Percentiles rank a stretch among this genome's conserved stretches.
Conservation (phyloP, 2,888 invertebrate genomes). For the Dendrolimus pini region DNA sequence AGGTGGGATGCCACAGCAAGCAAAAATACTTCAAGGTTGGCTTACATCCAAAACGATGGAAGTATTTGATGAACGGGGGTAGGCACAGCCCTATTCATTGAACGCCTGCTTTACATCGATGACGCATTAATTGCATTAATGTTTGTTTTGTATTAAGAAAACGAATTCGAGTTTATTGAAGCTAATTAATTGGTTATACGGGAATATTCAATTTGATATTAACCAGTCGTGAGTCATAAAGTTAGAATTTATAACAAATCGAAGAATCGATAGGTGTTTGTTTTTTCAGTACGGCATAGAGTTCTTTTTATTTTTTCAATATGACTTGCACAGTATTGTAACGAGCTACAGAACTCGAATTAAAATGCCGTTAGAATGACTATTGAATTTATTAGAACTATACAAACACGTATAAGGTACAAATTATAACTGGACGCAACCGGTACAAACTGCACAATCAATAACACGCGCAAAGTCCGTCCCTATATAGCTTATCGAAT, state of each 20-base stretch:
- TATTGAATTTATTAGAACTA: too few relatives aligned
- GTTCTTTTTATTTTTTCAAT: too few relatives aligned
- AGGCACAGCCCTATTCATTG: background rate
- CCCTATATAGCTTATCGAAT: too few relatives aligned
- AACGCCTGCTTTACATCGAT: conserved; percentile 5
- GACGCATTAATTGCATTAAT: conserved; percentile 5
- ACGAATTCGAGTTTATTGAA: conserved; percentile 1
- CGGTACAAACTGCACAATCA: too few relatives aligned
- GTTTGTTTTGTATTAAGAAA: conserved; percentile 3
- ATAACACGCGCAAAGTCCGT: too few relatives aligned
- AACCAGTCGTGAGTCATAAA: background rate
- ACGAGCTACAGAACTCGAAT: too few relatives aligned
- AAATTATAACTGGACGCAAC: too few relatives aligned
- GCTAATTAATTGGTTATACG: background rate
- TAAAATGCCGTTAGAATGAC: too few relatives aligned
- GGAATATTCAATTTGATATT: background rate
- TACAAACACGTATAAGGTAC: too few relatives aligned
- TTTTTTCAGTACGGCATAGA: too few relatives aligned
- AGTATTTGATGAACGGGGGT: background rate
- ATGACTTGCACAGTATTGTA: too few relatives aligned
- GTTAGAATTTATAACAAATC: background rate
- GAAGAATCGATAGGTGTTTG: background rate
- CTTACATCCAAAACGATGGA: background rate
- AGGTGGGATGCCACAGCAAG: background rate
- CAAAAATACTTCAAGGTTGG: background rate